phyloP scores from a whole-genome alignment of 2,888 invertebrate genomes.

The Zeuzera pyrina region DNA sequence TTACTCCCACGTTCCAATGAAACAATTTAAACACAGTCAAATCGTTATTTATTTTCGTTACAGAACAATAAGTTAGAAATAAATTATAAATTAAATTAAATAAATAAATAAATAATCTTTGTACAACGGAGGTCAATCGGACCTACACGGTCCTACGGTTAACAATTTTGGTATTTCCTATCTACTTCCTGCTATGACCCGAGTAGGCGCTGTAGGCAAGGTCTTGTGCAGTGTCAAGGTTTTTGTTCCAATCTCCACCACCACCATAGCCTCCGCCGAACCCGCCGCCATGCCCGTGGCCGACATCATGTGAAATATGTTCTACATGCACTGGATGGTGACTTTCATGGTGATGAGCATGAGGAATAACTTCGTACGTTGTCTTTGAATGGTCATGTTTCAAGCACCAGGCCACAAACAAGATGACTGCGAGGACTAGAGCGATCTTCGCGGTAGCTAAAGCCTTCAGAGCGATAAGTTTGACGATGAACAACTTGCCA shows the following conservation, averaged over 20 bases:
- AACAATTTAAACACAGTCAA: conserved; percentile 24
- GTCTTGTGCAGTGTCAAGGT: conserved; percentile 78
- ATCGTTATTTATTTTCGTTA: conserved; percentile 39
- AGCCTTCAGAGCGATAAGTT: conserved; percentile 87
- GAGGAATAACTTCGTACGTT: conserved; percentile 61
- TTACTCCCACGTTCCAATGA: background rate
- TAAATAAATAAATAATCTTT: conserved; percentile 61
- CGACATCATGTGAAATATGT: conserved; percentile 51
- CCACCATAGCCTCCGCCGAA: conserved; percentile 33
- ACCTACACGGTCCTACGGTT: conserved; percentile 4
- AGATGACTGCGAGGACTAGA: conserved; percentile 80
- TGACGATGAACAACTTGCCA: conserved; percentile 80
- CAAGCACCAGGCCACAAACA: conserved; percentile 65
- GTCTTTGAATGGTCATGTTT: conserved; percentile 61
- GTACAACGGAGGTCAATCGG: conserved; percentile 48
- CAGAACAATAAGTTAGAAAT: too few relatives aligned
- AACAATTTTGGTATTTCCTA: conserved; percentile 30
- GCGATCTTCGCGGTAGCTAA: conserved; percentile 87
- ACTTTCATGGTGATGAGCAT: conserved; percentile 67
- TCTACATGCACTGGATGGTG: conserved; percentile 77
- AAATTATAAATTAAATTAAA: conserved; percentile 44
- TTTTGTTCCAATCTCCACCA: conserved; percentile 64
- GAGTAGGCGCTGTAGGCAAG: conserved; percentile 80
- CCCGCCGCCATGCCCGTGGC: conserved; percentile 34
- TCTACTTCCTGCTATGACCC: conserved; percentile 42